Evolutionary conservation across 2,113 vertebrate genomes (phyloP).

Genomic region (Psilopogon haemacephalus): DNA sequence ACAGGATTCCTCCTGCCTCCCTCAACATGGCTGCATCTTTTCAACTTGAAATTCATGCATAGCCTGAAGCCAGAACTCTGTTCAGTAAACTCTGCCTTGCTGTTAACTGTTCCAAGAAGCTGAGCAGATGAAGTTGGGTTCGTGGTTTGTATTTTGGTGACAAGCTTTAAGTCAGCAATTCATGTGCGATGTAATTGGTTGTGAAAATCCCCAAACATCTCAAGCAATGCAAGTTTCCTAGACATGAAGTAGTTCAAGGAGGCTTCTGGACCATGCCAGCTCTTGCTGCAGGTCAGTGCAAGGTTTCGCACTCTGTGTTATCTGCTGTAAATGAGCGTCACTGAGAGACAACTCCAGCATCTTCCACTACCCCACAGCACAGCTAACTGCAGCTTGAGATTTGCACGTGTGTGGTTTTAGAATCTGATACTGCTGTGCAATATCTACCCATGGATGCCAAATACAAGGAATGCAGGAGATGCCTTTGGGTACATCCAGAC

Average conservation of each 20-base stretch:
- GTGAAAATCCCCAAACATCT: neutral
- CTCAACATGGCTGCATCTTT: neutral
- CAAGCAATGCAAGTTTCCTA: neutral
- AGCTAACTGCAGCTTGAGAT: neutral
- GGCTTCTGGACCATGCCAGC: neutral
- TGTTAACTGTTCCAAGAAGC: neutral
- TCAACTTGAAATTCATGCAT: neutral
- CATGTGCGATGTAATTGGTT: neutral
- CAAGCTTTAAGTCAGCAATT: neutral
- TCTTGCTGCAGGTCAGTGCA: neutral
- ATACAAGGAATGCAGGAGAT: neutral
- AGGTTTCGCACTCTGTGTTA: accelerated
- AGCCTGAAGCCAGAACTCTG: neutral
- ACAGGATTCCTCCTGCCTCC: neutral
- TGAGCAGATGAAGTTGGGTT: neutral
- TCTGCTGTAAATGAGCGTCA: neutral
- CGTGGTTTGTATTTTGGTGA: neutral
- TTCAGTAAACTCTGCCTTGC: neutral
- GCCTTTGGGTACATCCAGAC: neutral
- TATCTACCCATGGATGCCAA: neutral
- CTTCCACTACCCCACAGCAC: neutral
- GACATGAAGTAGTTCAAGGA: neutral
- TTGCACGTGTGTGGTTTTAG: neutral
- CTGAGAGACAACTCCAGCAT: neutral
- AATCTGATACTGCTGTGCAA: neutral